These are phyloP conservation scores for Drosophila differens DNA, from an alignment of 2,888 invertebrate species.

Conservation along the genomic window DNA sequence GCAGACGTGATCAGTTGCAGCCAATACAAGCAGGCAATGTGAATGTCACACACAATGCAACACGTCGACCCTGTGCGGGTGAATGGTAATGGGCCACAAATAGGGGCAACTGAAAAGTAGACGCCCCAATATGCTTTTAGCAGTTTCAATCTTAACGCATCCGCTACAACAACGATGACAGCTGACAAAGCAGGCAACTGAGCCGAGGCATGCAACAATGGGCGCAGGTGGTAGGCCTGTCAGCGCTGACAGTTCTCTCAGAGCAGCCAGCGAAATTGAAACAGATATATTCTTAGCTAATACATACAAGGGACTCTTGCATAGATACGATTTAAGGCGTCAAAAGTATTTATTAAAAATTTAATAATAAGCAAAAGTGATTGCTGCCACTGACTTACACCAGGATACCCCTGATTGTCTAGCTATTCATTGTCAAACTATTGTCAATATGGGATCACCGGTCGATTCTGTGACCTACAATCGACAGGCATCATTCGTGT, in stretches of 20 bases:
- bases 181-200: slow-evolving; percentile 38
- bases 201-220: not conserved
- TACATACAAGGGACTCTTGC: not conserved
- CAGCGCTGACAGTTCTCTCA: slow-evolving; percentile 43
- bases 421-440: not conserved
- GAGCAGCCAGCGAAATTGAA: slow-evolving; percentile 4
- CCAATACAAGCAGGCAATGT: slow-evolving; percentile 59
- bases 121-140: not conserved
- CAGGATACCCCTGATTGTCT: not conserved
- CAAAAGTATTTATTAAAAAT: not conserved
- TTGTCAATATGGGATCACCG: not conserved
- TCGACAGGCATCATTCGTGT: not conserved
- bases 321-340: not conserved
- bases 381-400: not conserved
- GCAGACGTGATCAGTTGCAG: slow-evolving; percentile 56
- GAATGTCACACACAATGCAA: slow-evolving; percentile 46
- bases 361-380: not conserved
- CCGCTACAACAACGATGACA: slow-evolving; percentile 29
- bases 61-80: slow-evolving; percentile 26
- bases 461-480: not conserved
- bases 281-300: not conserved
- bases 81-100: slow-evolving; percentile 12
- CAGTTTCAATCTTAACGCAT: not conserved
- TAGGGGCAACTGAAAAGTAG: slow-evolving; percentile 25
- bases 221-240: slow-evolving; percentile 36